A percentile compares a stretch with the other conserved stretches of the same genome.
Conservation (phyloP, 2,113 vertebrate genomes). For the Struthio camelus region DNA sequence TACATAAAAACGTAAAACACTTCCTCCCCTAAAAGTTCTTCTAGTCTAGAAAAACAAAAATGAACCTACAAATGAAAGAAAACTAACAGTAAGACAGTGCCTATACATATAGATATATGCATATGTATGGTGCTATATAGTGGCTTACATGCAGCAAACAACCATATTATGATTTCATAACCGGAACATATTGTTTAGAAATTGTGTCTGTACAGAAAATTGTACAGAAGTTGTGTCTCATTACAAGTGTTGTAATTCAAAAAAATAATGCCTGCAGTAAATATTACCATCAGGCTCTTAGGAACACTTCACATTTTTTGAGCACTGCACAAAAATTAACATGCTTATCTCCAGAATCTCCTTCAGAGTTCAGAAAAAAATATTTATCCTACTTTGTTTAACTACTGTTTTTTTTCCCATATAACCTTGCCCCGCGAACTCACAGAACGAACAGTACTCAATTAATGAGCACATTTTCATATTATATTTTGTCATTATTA, state of each 20-base stretch:
- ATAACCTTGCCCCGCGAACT: neutral
- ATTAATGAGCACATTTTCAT: neutral
- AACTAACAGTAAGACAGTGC: neutral
- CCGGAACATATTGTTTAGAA: neutral
- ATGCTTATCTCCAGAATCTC: neutral
- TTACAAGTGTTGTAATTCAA: slow-evolving; percentile 29
- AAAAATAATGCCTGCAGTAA: neutral
- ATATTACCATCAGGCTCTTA: neutral
- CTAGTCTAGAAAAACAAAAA: neutral
- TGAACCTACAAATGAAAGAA: neutral
- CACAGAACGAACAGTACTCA: neutral
- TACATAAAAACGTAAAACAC: neutral
- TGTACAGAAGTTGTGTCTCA: slow-evolving; percentile 3
- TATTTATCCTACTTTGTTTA: neutral
- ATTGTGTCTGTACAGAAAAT: neutral
- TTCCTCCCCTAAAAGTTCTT: neutral
- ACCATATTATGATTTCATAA: neutral
- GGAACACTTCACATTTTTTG: neutral
- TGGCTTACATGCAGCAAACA: neutral
- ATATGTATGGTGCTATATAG: neutral
- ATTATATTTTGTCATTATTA: neutral
- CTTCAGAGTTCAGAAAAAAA: neutral
- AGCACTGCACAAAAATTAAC: neutral
- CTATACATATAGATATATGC: neutral
- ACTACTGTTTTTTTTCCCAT: neutral